These are phyloP conservation scores for Notolepis coatsorum DNA, from an alignment of 2,797 vertebrate genomes.

Conservation along the genomic window DNA sequence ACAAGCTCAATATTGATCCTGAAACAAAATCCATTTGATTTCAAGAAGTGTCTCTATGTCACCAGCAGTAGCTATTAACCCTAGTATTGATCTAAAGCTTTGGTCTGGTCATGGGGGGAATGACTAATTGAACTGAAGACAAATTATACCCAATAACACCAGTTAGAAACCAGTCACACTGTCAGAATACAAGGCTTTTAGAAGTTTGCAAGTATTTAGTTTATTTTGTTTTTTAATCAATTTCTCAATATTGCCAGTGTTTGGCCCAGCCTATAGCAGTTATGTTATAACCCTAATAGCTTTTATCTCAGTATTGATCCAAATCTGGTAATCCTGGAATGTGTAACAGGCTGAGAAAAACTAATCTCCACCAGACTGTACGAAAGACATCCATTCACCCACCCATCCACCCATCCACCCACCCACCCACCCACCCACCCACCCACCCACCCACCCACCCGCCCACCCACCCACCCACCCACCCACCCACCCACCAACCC, in stretches of 20 bases:
- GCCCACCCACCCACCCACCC: too few species aligned
- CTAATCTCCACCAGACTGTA: too few species aligned
- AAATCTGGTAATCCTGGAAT: too few species aligned
- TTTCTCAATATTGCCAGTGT: not conserved
- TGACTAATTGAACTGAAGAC: slow-evolving; percentile 25
- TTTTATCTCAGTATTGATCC: too few species aligned
- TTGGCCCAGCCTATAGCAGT: not conserved
- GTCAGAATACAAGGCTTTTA: not conserved
- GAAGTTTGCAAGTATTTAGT: slow-evolving; percentile 1
- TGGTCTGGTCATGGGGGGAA: slow-evolving; percentile 31
- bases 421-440: too few species aligned
- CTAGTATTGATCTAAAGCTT: slow-evolving; percentile 40
- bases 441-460: too few species aligned
- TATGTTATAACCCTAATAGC: not conserved
- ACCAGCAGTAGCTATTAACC: slow-evolving; percentile 44
- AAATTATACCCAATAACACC: slow-evolving; percentile 8
- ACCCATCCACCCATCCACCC: too few species aligned
- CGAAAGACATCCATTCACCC: too few species aligned
- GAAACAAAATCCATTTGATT: slow-evolving; percentile 34
- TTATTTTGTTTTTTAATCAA: not conserved
- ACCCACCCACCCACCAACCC: too few species aligned
- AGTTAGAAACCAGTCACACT: slow-evolving; percentile 10
- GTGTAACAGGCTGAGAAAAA: too few species aligned
- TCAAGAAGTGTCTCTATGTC: slow-evolving; percentile 3
- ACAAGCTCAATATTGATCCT: slow-evolving; percentile 32